phyloP scores from a whole-genome alignment of 2,888 invertebrate species.

The Trachelus stipa region DNA sequence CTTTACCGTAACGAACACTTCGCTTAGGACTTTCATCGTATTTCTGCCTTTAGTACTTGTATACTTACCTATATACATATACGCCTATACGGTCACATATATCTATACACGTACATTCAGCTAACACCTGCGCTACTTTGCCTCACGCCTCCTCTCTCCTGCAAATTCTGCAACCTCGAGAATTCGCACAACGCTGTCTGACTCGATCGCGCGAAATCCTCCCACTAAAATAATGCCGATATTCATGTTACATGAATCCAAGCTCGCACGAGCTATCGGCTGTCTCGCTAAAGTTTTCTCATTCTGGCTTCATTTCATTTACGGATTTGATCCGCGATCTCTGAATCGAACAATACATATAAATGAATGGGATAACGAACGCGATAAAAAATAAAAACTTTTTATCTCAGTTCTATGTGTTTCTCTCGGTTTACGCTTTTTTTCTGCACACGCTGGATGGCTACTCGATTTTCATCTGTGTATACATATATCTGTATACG shows the following conservation, averaged over 20 bases:
- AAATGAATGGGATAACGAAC: not conserved
- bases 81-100: not conserved
- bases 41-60: not conserved
- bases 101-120: not conserved
- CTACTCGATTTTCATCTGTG: not conserved
- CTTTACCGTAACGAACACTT: not conserved
- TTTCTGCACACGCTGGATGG: not conserved
- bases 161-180: not conserved
- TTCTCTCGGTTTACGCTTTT: not conserved
- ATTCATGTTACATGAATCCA: not conserved
- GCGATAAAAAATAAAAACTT: not conserved
- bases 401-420: not conserved
- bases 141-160: not conserved
- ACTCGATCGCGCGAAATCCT: not conserved
- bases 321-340: not conserved
- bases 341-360: not conserved
- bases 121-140: not conserved
- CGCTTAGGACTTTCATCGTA: not conserved
- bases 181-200: not conserved
- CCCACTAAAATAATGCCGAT: not conserved
- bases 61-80: not conserved
- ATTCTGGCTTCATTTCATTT: not conserved
- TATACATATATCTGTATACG: not conserved
- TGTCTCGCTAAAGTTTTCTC: not conserved
- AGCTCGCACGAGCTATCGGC: not conserved